Evolutionary conservation across 2,797 vertebrate species (phyloP), one percentile per base, ranked within the genome.

Genomic region (Peromyscus aztecus): DNA sequence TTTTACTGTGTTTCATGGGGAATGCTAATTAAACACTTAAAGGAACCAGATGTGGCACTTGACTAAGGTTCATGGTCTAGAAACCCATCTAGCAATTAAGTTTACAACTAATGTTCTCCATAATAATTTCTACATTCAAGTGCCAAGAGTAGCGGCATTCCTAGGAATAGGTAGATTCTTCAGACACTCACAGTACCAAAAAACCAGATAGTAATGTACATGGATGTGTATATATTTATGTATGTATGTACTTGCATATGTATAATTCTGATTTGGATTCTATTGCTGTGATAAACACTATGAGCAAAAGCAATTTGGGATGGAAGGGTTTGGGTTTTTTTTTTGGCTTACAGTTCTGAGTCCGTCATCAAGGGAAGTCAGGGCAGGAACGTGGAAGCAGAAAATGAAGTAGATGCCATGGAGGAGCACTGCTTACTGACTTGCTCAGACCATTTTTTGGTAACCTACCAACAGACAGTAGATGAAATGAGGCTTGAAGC

Each of bases 31-130:
- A 49, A 94, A 83, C 59, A 81, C 85, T 94, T 57, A 43, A 88
- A 92, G 61, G 63, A 83, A 94, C 40, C 90, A 95, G 69, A 80
- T 88, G 77, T 46, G 24, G 63, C 67, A 92, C 29, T 34, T 94
- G 82, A 91, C 67, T 13, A 3, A 17, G 46, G 84, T 37, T 92
- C 52, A 71, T 43, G 78, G 85, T 34, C 31, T 29, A 90, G 40
- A 59, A 80, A 88, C 37, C 86, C 55, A 59, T 31, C 55, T 90
- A 87, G 71, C 73, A 85, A 86, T 92, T 65, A 73, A 87, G 67
- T 75, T 89, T 73, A 84, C 34, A 49, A 49, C 63, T 55, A 57
- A 65, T 3, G 37, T 84, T 73, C 65, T 61, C 17, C 24, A 46
- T 67, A 61, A 63, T 67, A 69, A 90, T 16, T 46, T 88, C 55